These are phyloP conservation scores for Musca vetustissima DNA, from an alignment of 1,140 invertebrate species.

Conservation along the genomic window DNA sequence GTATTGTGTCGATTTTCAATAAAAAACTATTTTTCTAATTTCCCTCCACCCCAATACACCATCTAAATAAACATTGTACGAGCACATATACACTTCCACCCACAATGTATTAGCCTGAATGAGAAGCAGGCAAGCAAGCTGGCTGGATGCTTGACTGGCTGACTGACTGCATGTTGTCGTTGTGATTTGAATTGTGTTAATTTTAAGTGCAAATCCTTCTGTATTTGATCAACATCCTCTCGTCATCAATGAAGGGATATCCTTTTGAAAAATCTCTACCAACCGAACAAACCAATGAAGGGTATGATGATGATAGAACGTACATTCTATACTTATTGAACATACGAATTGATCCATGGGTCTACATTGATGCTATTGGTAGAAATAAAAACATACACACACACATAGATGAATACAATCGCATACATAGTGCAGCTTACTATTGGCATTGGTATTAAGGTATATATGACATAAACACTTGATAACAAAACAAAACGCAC, in stretches of 20 bases:
- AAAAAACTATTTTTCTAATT: background rate
- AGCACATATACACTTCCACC: too few relatives aligned
- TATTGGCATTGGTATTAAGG: slow-evolving; percentile 11
- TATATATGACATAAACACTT: slow-evolving; percentile 17
- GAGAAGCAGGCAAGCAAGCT: too few relatives aligned
- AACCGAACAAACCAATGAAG: too few relatives aligned
- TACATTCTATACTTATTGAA: too few relatives aligned
- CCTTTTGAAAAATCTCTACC: too few relatives aligned
- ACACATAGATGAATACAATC: background rate
- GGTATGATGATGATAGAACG: too few relatives aligned
- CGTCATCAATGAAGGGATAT: slow-evolving; percentile 10
- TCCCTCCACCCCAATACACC: background rate
- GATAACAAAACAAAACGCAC: too few relatives aligned
- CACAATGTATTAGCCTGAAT: too few relatives aligned
- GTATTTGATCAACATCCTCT: slow-evolving; percentile 16
- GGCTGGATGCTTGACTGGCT: too few relatives aligned
- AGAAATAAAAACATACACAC: background rate
- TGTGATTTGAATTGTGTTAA: slow-evolving; percentile 21
- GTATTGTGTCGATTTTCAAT: too few relatives aligned
- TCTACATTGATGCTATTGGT: background rate
- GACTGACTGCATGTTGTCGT: background rate
- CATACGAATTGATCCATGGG: background rate
- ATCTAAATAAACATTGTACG: background rate
- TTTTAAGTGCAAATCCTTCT: slow-evolving; percentile 23
- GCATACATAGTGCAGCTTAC: background rate